Evolutionary conservation across 2,113 vertebrate species (phyloP).

Genomic region (Pithys albifrons): DNA sequence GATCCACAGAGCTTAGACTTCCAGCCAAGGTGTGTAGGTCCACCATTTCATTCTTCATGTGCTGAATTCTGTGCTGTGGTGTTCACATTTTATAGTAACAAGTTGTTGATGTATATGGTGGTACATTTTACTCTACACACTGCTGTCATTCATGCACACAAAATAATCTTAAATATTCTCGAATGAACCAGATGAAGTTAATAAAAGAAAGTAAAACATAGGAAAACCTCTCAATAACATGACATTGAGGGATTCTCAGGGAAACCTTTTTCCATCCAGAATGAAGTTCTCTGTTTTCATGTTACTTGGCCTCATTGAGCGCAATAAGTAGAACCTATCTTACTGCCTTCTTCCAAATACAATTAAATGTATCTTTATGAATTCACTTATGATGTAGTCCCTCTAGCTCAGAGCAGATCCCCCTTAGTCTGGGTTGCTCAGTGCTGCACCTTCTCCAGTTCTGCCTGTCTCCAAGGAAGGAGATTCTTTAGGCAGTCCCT

Average conservation of each 20-base stretch:
- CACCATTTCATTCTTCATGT: not conserved
- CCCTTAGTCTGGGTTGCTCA: not conserved
- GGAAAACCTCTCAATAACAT: not conserved
- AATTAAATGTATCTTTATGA: not conserved
- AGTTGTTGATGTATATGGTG: not conserved
- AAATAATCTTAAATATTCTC: not conserved
- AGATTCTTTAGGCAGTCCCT: not conserved
- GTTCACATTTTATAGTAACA: not conserved
- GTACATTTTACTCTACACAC: not conserved
- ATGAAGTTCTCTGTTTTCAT: not conserved
- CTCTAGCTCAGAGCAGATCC: not conserved
- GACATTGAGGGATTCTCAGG: not conserved
- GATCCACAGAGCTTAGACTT: not conserved
- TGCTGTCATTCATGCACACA: not conserved
- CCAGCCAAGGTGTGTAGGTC: not conserved
- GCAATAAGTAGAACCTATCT: not conserved
- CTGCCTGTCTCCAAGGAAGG: not conserved
- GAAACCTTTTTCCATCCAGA: not conserved
- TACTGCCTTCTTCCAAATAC: not conserved
- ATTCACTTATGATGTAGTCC: not conserved
- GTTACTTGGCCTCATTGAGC: not conserved
- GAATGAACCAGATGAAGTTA: not conserved
- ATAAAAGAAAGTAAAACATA: not conserved
- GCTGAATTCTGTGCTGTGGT: not conserved
- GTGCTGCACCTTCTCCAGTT: not conserved